Conservation (phyloP, 2,113 vertebrate species). For the Stigmatopora argus region DNA sequence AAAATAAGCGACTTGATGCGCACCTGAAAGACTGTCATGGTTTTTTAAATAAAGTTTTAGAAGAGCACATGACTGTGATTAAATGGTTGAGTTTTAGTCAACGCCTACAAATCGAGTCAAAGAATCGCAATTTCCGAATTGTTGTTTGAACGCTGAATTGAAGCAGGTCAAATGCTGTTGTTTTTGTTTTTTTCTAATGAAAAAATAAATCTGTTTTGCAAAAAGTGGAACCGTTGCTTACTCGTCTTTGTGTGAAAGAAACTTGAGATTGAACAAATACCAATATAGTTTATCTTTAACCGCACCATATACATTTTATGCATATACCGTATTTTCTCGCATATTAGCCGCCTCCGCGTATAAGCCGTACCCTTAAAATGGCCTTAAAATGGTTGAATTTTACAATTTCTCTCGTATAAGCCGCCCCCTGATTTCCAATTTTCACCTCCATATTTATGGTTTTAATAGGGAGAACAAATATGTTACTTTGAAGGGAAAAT, state of each 20-base stretch:
- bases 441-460: too few relatives aligned
- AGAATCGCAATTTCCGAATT: slow-evolving; percentile 28
- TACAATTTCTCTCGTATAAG: too few relatives aligned
- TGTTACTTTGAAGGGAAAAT: too few relatives aligned
- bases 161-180: slow-evolving; percentile 76
- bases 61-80: slow-evolving; percentile 14
- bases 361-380: too few relatives aligned
- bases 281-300: too few relatives aligned
- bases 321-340: too few relatives aligned
- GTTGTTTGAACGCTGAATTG: slow-evolving; percentile 76
- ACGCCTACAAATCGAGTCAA: slow-evolving; percentile 59
- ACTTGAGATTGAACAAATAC: background rate
- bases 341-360: too few relatives aligned
- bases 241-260: slow-evolving; percentile 3
- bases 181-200: slow-evolving; percentile 70
- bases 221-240: slow-evolving; percentile 41
- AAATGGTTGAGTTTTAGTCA: slow-evolving; percentile 86
- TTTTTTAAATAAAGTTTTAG: slow-evolving; percentile 11
- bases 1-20: slow-evolving; percentile 21
- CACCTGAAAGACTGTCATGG: slow-evolving; percentile 24
- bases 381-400: too few relatives aligned
- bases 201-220: slow-evolving; percentile 93
- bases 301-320: too few relatives aligned
- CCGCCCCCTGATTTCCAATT: too few relatives aligned
- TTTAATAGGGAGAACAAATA: too few relatives aligned